A percentile compares a stretch with the other conserved stretches of the same genome.
phyloP scores from a whole-genome alignment of 2,797 vertebrate genomes.

The Argentina silus region DNA sequence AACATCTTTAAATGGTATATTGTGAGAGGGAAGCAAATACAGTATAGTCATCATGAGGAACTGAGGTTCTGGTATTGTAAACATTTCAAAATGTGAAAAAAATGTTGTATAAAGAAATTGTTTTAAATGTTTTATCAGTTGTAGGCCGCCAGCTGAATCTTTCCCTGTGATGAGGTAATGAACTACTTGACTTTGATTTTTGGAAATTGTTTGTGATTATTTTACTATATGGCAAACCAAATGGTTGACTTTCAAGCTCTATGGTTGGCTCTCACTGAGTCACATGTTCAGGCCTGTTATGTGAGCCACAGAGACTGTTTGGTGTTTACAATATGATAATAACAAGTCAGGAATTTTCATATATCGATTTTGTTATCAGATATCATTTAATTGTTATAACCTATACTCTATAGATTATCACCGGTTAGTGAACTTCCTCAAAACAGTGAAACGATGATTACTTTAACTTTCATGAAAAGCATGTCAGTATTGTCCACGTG shows the following conservation, averaged over 20 bases:
- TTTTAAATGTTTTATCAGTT: constrained; percentile 64
- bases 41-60: constrained; percentile 64
- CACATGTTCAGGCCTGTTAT: constrained; percentile 61
- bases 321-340: constrained; percentile 76
- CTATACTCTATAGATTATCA: constrained; percentile 59
- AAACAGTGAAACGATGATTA: constrained; percentile 52
- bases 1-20: constrained; percentile 67
- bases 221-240: constrained; percentile 45
- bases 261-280: constrained; percentile 10
- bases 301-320: constrained; percentile 73
- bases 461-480: constrained; percentile 73
- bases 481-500: constrained; percentile 83
- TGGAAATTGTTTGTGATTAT: constrained; percentile 56
- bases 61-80: constrained; percentile 70
- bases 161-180: constrained; percentile 63
- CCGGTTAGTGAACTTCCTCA: constrained; percentile 46
- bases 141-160: constrained; percentile 72
- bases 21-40: constrained; percentile 61
- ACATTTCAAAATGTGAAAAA: constrained; percentile 64
- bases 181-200: constrained; percentile 50
- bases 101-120: constrained; percentile 38
- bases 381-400: constrained; percentile 66
- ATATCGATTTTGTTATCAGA: constrained; percentile 74
- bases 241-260: constrained; percentile 39
- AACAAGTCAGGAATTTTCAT: constrained; percentile 78